Evolutionary conservation across 2,888 invertebrate genomes (phyloP).

Genomic region (Melanostoma mellinum): DNA sequence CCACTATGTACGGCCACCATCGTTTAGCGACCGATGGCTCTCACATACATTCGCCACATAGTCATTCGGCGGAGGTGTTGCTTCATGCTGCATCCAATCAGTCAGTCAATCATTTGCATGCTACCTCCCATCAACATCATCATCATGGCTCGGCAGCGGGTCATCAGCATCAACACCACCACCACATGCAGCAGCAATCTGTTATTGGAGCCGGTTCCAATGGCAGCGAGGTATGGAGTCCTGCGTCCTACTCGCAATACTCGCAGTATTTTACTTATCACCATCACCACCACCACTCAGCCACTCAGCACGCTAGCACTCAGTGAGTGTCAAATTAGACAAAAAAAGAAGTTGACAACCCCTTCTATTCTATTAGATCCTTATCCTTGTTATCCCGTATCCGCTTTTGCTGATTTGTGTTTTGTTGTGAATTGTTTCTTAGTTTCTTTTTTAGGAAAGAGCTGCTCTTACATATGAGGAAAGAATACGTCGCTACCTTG

Average conservation of each 20-base stretch:
- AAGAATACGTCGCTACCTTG: too few relatives aligned
- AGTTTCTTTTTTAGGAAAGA: constrained; percentile 7
- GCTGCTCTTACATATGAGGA: not conserved
- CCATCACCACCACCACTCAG: constrained; percentile 82
- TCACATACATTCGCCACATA: constrained; percentile 72
- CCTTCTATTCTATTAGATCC: not conserved
- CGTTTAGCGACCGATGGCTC: constrained; percentile 65
- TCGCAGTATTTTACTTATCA: constrained; percentile 86
- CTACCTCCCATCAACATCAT: constrained; percentile 76
- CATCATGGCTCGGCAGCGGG: constrained; percentile 73
- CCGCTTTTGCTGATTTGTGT: constrained; percentile 58
- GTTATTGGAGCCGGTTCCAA: constrained; percentile 81
- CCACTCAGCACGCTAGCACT: constrained; percentile 82
- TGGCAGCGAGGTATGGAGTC: constrained; percentile 86
- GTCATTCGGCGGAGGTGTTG: constrained; percentile 68
- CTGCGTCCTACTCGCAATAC: constrained; percentile 84
- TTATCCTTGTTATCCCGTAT: constrained; percentile 33
- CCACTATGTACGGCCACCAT: constrained; percentile 69
- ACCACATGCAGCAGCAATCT: constrained; percentile 78
- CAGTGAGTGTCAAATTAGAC: constrained; percentile 83
- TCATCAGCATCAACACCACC: constrained; percentile 71
- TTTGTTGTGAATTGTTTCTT: constrained; percentile 1
- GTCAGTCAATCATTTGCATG: constrained; percentile 74
- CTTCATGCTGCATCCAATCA: constrained; percentile 72
- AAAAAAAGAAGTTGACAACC: constrained; percentile 58